Evolutionary conservation across 2,888 invertebrate species (phyloP), one percentile per base, ranked within the genome.

Genomic region (Piscicola geometra): DNA sequence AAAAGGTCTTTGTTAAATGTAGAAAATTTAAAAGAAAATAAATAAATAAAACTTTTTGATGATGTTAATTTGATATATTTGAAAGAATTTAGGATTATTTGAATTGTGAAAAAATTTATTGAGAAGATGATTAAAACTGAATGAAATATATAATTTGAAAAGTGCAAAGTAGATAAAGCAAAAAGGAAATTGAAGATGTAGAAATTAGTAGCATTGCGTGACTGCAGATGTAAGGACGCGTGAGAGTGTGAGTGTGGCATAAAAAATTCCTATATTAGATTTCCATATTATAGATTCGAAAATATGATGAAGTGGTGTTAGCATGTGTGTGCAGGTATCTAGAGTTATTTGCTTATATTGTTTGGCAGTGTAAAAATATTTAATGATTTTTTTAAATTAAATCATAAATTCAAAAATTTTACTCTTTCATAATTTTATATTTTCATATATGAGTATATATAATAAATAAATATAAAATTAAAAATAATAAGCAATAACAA

Each of bases 171-270:
- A 56, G 60, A 56, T 56, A 18, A 5, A 25, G 60, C 25, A 3
- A n/a, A 56, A 56, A 25, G 60, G 60, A 18, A 56, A 56, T 56
- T 25, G 60, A 15, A 41, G 41, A 41, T 41, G 41, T 41, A 25
- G 60, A 56, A 56, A 56, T 56, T 56, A 56, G 60, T 56, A 56
- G n/a, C 3, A 18, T 56, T 21, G 60, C 60, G 60, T 56, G 60
- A 56, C 60, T 56, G 25, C n/a, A 56, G 60, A 15, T 18, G 60
- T 21, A n/a, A 56, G n/a, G 25, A 21, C 60, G 21, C n/a, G 60
- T 25, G 60, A 56, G 41, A 41, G 15, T 5, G 5, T 3, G 60
- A 56, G n/a, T 15, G 25, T 56, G n/a, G 60, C 21, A 56, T 25
- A 25, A 56, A 25, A 21, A 56, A 56, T 25, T 18, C 60, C 5